Evolutionary conservation across 2,113 vertebrate species (phyloP).

Genomic region (Odobenus rosmarus): DNA sequence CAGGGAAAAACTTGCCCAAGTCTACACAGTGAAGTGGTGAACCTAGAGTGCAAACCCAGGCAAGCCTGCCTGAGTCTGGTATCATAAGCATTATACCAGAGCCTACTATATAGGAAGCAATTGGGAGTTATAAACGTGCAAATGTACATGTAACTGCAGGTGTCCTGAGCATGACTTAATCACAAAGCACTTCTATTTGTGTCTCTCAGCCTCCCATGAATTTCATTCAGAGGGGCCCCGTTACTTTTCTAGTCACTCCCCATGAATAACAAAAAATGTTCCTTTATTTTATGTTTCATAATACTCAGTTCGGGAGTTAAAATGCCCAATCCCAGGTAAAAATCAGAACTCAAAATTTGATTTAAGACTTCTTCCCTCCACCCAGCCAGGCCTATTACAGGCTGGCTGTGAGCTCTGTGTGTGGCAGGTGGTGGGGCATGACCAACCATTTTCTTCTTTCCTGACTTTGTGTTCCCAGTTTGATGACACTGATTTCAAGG

Average conservation of each 20-base stretch:
- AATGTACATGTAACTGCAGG: not conserved
- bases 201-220: not conserved
- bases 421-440: not conserved
- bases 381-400: no score
- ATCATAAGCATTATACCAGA: not conserved
- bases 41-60: not conserved
- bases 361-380: no score
- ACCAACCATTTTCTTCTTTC: not conserved
- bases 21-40: not conserved
- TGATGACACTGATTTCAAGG: not conserved
- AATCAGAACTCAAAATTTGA: not conserved
- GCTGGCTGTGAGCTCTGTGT: accelerated
- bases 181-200: not conserved
- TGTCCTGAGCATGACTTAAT: not conserved
- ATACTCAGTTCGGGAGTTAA: not conserved
- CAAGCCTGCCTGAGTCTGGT: not conserved
- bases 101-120: not conserved
- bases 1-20: not conserved
- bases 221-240: not conserved
- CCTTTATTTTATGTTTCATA: not conserved
- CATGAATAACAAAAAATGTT: not conserved
- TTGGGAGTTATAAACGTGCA: not conserved
- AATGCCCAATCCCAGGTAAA: not conserved
- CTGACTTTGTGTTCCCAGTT: not conserved
- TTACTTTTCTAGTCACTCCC: not conserved